Evolutionary conservation across 2,113 vertebrate species (phyloP).

Genomic region (Cinclus cinclus): DNA sequence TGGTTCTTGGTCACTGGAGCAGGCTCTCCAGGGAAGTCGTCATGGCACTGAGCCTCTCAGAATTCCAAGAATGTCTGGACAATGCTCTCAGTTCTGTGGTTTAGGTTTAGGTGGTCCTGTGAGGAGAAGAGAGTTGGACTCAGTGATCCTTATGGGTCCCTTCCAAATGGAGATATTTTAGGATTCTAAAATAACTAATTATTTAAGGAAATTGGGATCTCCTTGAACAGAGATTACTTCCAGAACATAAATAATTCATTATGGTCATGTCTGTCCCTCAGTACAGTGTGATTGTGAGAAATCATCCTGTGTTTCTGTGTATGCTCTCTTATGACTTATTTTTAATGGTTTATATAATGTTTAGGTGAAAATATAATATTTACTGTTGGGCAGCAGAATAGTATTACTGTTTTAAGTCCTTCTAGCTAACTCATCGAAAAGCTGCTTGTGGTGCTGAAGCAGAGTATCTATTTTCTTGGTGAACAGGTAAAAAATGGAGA

Average conservation of each 20-base stretch:
- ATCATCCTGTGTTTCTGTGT: background rate
- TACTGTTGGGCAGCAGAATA: background rate
- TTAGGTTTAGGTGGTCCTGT: background rate
- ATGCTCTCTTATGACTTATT: background rate
- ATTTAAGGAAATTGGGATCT: background rate
- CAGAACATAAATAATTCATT: background rate
- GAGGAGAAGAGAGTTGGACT: background rate
- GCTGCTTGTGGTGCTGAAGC: background rate
- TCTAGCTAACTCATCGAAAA: background rate
- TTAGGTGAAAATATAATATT: background rate
- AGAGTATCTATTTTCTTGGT: background rate
- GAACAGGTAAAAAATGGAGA: background rate
- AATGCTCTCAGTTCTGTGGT: background rate
- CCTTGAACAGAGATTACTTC: background rate
- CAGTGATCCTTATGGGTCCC: background rate
- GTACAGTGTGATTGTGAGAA: background rate
- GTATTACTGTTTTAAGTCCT: background rate
- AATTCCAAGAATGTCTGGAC: background rate
- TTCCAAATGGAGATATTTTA: background rate
- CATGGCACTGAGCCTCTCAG: background rate
- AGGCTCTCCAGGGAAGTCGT: background rate
- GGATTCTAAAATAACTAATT: background rate
- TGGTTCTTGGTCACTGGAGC: background rate
- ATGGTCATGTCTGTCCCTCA: background rate
- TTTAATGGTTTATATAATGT: background rate